Percentiles rank a stretch among this genome's conserved stretches.
These are phyloP conservation scores for Sebastes trivittatus DNA, from an alignment of 2,797 vertebrate species.

Conservation along the genomic window DNA sequence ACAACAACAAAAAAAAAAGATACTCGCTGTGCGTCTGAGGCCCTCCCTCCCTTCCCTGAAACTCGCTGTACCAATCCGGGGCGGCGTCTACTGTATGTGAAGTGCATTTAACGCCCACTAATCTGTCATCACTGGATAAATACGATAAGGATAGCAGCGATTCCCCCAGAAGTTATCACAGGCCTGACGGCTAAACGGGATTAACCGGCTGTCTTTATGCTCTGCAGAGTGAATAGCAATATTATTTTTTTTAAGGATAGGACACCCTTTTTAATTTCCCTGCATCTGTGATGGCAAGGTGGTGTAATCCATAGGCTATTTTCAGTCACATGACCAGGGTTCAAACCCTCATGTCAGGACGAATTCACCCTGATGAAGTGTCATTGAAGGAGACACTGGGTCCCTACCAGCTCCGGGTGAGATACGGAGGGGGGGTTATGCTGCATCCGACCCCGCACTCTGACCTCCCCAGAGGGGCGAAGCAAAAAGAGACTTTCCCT, in stretches of 20 bases:
- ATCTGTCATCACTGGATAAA: conserved; percentile 80
- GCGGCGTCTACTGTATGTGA: conserved; percentile 67
- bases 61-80: conserved; percentile 46
- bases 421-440: background rate
- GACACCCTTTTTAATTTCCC: background rate
- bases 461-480: conserved; percentile 40
- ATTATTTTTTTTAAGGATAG: conserved; percentile 22
- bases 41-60: conserved; percentile 40
- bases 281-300: background rate
- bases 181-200: conserved; percentile 70
- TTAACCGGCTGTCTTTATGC: conserved; percentile 68
- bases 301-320: conserved; percentile 22
- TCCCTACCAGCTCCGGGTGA: conserved; percentile 16
- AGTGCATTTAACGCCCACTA: conserved; percentile 74
- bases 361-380: conserved; percentile 32
- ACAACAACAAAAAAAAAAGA: conserved; percentile 29
- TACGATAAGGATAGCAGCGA: conserved; percentile 71
- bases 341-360: conserved; percentile 47
- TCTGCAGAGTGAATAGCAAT: conserved; percentile 44
- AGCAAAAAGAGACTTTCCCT: conserved; percentile 34
- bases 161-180: conserved; percentile 70
- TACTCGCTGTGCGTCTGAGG: conserved; percentile 10
- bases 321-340: conserved; percentile 39
- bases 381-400: conserved; percentile 48
- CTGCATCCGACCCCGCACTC: conserved; percentile 35